Conservation (phyloP, 2,888 invertebrate genomes). For the Pycnomerus fuliginosus region DNA sequence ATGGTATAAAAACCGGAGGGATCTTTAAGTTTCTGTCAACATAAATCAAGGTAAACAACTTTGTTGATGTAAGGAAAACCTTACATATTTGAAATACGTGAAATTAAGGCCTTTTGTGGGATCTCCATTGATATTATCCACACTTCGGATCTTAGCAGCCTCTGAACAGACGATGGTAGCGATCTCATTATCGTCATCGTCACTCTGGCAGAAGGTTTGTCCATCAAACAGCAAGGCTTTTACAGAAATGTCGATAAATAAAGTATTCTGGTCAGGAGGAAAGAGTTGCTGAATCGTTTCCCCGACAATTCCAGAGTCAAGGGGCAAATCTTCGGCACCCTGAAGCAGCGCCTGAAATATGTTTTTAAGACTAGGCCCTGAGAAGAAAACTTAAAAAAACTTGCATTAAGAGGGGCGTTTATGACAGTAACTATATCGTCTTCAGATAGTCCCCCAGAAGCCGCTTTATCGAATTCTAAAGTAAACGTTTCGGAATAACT, state of each 20-base stretch:
- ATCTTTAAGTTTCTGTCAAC: slow-evolving; percentile 54
- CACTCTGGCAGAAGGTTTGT: slow-evolving; percentile 25
- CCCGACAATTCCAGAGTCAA: too few relatives aligned
- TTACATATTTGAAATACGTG: slow-evolving; percentile 19
- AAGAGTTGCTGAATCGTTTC: too few relatives aligned
- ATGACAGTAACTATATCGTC: slow-evolving; percentile 57
- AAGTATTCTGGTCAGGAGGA: slow-evolving; percentile 22
- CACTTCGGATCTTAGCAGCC: slow-evolving; percentile 17
- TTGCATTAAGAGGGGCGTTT: slow-evolving; percentile 55
- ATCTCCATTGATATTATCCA: slow-evolving; percentile 6
- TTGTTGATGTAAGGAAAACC: neutral
- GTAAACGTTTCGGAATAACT: slow-evolving; percentile 55
- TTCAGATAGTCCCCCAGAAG: slow-evolving; percentile 50
- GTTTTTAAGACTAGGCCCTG: neutral
- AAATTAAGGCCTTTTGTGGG: slow-evolving; percentile 12
- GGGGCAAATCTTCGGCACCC: slow-evolving; percentile 12
- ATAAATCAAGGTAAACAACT: slow-evolving; percentile 3
- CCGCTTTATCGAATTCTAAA: slow-evolving; percentile 54
- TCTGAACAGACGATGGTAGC: slow-evolving; percentile 28
- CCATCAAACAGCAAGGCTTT: slow-evolving; percentile 32
- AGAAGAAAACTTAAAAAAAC: too few relatives aligned
- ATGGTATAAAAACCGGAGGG: slow-evolving; percentile 56
- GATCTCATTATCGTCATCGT: neutral
- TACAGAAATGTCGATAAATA: slow-evolving; percentile 29
- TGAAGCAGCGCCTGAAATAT: slow-evolving; percentile 15